Base-by-base conservation (phyloP, 2,888 invertebrate species). In the Bimastos eiseni region DNA sequence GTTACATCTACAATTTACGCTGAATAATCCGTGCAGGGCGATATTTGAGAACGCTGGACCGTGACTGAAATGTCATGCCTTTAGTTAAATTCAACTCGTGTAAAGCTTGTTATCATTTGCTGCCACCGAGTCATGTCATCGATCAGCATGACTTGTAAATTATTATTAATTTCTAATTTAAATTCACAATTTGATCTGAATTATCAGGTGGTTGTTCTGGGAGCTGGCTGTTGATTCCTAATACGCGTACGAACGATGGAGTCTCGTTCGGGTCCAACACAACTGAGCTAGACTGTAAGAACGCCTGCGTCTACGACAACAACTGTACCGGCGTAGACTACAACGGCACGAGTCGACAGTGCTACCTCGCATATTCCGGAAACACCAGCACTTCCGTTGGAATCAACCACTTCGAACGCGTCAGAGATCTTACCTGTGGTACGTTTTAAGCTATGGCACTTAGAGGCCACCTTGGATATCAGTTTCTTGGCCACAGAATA, bases 141-240 rank as follows among this genome's bases (percentile, higher is more conserved):
- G n/a, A n/a, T n/a, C n/a, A n/a, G n/a, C n/a, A n/a, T n/a, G n/a
- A n/a, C n/a, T n/a, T n/a, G n/a, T n/a, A n/a, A n/a, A n/a, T n/a
- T n/a, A n/a, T n/a, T n/a, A n/a, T n/a, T n/a, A n/a, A n/a, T n/a
- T n/a, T n/a, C n/a, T n/a, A n/a, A n/a, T n/a, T n/a, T 41, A 11
- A 41, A 41, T 41, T 15, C 15, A 41, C 21, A 49, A 24, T 49
- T 49, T 24, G 24, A 3, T 1, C 49, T 21, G 24, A 49, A 21
- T 21, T 84, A n/a, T n/a, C 84, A 84, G 84, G 84, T 33, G 84
- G 84, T 34, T 84, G 84, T 84, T 84, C 84, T 4, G 84, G 84
- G 33, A 84, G 84, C 34, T 84, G 84, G 84, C 17, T 84, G 15
- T 15, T 84, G 2, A 5, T 17, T 15, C 33, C 84, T 11, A 84